phyloP scores from a whole-genome alignment of 2,113 vertebrate species.

The Lynx canadensis region DNA sequence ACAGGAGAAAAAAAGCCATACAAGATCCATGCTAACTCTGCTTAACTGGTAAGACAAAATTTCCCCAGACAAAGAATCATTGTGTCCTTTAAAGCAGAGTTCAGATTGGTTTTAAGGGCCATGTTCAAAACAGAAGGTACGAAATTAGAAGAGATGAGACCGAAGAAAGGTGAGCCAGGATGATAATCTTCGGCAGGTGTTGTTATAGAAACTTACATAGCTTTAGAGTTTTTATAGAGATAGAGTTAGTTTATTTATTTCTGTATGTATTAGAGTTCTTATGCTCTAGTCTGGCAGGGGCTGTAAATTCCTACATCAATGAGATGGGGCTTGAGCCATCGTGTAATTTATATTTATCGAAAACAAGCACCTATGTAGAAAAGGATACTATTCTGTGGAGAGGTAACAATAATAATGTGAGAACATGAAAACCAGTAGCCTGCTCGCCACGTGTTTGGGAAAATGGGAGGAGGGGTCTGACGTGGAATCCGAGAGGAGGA shows the following conservation, averaged over 20 bases:
- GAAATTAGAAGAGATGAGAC: background rate
- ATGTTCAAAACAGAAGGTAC: background rate
- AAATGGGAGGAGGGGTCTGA: background rate
- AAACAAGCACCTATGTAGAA: background rate
- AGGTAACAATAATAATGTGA: background rate
- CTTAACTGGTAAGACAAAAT: background rate
- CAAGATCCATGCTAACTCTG: background rate
- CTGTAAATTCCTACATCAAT: background rate
- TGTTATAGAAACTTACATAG: background rate
- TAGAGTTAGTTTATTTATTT: background rate
- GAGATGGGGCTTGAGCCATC: background rate
- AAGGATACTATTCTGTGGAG: background rate
- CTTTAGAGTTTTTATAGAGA: background rate
- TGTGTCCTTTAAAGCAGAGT: background rate
- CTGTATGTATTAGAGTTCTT: background rate
- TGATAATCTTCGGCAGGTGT: background rate
- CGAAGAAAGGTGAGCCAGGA: fast-evolving
- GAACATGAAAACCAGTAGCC: too few relatives aligned
- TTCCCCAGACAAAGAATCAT: background rate
- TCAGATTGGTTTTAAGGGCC: background rate
- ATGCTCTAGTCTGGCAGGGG: background rate
- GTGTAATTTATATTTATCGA: background rate
- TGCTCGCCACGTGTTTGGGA: background rate
- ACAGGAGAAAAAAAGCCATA: background rate
- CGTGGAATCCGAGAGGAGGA: background rate